A percentile compares a stretch with the other conserved stretches of the same genome.
phyloP scores from a whole-genome alignment of 1,140 invertebrate species.

The Hycleus cichorii region DNA sequence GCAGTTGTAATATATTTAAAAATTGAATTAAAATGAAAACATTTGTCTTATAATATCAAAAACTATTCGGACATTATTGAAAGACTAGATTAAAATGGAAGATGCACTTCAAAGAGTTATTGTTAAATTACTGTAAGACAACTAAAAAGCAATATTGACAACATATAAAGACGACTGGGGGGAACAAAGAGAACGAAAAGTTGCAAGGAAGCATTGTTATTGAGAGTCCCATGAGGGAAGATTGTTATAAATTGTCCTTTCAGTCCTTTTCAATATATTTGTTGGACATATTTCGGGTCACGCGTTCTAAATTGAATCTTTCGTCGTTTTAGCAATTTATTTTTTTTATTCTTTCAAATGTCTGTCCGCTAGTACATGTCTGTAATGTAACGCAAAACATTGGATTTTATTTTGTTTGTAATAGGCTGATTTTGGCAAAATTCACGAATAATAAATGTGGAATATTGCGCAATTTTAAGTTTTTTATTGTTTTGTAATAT shows the following conservation, averaged over 20 bases:
- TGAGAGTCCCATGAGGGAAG: slow-evolving; percentile 23
- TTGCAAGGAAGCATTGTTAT: slow-evolving; percentile 28
- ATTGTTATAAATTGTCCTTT: slow-evolving; percentile 31
- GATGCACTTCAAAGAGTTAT: slow-evolving; percentile 22
- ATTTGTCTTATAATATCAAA: no score
- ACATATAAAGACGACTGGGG: slow-evolving; percentile 16
- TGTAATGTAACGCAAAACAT: not conserved
- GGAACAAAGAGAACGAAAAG: slow-evolving; percentile 22
- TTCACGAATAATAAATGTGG: not conserved
- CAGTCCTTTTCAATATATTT: slow-evolving; percentile 27
- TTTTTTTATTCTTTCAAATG: slow-evolving; percentile 1
- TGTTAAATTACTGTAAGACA: slow-evolving; percentile 25
- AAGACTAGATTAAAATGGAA: slow-evolving; percentile 18
- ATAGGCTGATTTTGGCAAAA: no score
- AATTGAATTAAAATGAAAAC: no score
- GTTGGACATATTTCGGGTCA: slow-evolving; percentile 29
- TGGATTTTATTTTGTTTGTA: not conserved
- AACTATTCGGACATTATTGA: no score
- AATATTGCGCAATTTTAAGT: slow-evolving; percentile 6
- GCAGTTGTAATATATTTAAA: no score
- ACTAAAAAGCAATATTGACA: slow-evolving; percentile 29
- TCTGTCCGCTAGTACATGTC: no score
- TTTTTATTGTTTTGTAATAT: slow-evolving; percentile 7
- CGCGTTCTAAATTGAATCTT: slow-evolving; percentile 25
- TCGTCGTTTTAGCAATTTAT: slow-evolving; percentile 25